These are phyloP conservation scores for Bombus soroeensis DNA, from an alignment of 1,140 invertebrate genomes.

Conservation along the genomic window DNA sequence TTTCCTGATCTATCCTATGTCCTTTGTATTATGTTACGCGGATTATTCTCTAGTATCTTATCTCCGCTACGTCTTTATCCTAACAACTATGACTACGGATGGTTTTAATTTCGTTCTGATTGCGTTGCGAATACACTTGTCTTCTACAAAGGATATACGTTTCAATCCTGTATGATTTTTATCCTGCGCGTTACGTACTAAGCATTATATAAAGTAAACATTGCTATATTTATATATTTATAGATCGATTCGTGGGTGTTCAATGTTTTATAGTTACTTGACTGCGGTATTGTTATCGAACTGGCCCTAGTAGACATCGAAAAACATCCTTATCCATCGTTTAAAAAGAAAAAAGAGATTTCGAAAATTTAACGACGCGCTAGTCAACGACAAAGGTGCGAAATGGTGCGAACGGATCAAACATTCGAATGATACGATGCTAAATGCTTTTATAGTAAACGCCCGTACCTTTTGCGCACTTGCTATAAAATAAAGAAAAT, in stretches of 20 bases:
- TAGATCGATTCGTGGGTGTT: not conserved
- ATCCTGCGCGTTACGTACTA: constrained; percentile 28
- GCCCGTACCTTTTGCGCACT: not conserved
- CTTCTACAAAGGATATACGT: no score
- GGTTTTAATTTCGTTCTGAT: not conserved
- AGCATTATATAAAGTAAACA: constrained; percentile 18
- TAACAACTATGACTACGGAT: constrained; percentile 74
- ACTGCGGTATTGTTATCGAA: constrained; percentile 1
- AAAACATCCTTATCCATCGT: not conserved
- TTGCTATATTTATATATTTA: constrained; percentile 1
- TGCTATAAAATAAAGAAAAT: no score
- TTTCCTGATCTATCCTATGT: not conserved
- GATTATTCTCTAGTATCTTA: constrained; percentile 49
- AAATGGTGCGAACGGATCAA: not conserved
- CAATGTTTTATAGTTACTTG: not conserved
- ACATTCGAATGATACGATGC: not conserved
- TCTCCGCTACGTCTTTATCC: constrained; percentile 52
- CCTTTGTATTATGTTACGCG: not conserved
- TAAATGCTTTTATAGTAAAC: constrained; percentile 6
- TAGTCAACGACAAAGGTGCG: not conserved
- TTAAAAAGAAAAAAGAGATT: not conserved
- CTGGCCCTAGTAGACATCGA: constrained; percentile 12
- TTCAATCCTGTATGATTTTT: not conserved
- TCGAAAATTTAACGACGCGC: not conserved
- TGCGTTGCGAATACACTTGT: not conserved